A percentile compares a stretch with the other conserved stretches of the same genome.
Conservation (phyloP, 2,888 invertebrate genomes). For the Leptothorax acervorum region DNA sequence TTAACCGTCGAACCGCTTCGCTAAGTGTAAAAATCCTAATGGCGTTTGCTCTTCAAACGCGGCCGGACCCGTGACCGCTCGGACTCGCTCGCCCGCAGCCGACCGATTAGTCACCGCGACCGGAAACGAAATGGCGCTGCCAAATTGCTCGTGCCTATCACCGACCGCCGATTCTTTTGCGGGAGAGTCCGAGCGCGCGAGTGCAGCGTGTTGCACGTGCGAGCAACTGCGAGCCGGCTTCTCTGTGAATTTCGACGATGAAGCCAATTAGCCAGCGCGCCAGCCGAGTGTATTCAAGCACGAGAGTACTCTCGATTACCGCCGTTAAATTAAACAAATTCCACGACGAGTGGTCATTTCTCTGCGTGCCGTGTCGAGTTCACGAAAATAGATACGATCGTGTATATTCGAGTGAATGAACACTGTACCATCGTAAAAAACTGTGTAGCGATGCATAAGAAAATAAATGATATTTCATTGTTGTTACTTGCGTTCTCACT, state of each 20-base stretch:
- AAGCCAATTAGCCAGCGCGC: slow-evolving; percentile 60
- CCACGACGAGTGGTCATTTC: slow-evolving; percentile 46
- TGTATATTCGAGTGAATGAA: slow-evolving; percentile 46
- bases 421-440: neutral
- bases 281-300: slow-evolving; percentile 47
- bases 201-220: slow-evolving; percentile 29
- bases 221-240: slow-evolving; percentile 35
- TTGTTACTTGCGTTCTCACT: neutral
- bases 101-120: slow-evolving; percentile 56
- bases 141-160: slow-evolving; percentile 61
- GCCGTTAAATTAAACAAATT: slow-evolving; percentile 53
- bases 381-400: slow-evolving; percentile 27
- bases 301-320: slow-evolving; percentile 48
- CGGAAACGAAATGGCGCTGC: slow-evolving; percentile 51
- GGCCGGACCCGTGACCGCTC: slow-evolving; percentile 6
- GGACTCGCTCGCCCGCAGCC: slow-evolving; percentile 41
- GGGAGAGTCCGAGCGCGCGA: slow-evolving; percentile 30
- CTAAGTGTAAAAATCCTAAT: slow-evolving; percentile 52
- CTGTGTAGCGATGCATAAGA: neutral
- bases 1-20: slow-evolving; percentile 28
- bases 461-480: slow-evolving; percentile 28
- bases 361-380: neutral
- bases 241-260: slow-evolving; percentile 49
- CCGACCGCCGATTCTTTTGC: slow-evolving; percentile 33
- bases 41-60: slow-evolving; percentile 34